Evolutionary conservation across 2,797 vertebrate genomes (phyloP), one percentile per base, ranked within the genome.

Genomic region (Taeniopygia guttata): DNA sequence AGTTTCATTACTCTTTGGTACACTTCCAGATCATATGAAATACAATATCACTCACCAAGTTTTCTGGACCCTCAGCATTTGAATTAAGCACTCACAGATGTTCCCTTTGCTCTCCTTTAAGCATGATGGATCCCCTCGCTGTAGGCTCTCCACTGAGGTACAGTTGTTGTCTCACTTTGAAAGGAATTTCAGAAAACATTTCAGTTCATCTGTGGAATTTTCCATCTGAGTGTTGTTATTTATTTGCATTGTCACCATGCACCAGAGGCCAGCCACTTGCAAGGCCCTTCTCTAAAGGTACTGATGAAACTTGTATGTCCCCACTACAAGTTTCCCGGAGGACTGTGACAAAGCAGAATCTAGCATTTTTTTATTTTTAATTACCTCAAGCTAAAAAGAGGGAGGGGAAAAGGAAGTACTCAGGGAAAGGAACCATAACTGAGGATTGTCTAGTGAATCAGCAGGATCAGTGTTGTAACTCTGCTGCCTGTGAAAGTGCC

Each of bases 41-140:
- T 45, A 84, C 55, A 81, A 16, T 56, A 84, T 78, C 75, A 13
- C 19, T 87, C 55, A 88, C 36, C 21, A 69, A 73, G 73, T 62
- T 92, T 87, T 78, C 58, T 90, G 43, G 82, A 95, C 58, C 54
- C 54, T 87, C 55, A 85, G 67, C 73, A 45, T 10, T 48, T 59
- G 58, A 91, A 92, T 62, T 94, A 84, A 95, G 91, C 62, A 86
- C 69, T 96, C 91, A 49, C 82, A 96, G 87, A 84, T 96, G 84
- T 73, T 91, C 62, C 40, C 32, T 69, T 26, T 83, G 66, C 82
- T 81, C 68, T 85, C 40, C 45, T 78, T 59, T 69, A 75, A n/a
- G 32, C 52, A 23, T 25, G 52, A 92, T 84, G 62, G 72, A 84
- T 84, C 43, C 43, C 19, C 40, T 55, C 84, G 58, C 30, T 89